phyloP scores from a whole-genome alignment of 2,888 invertebrate genomes.

The Eurytoma adleriae region DNA sequence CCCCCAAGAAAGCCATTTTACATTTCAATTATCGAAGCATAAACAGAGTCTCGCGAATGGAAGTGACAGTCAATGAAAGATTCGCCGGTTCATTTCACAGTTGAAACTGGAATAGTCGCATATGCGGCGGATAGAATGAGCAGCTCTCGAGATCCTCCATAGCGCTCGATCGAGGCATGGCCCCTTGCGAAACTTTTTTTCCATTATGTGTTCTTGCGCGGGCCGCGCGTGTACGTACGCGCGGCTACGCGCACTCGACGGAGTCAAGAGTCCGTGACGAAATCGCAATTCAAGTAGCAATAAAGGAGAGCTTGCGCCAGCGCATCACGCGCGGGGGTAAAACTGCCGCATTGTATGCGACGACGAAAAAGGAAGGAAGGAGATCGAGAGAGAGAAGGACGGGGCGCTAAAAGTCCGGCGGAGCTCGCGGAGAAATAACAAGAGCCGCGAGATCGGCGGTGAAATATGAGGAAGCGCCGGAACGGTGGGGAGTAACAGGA shows the following conservation, averaged over 20 bases:
- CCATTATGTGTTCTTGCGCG: slow-evolving; percentile 49
- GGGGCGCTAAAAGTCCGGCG: slow-evolving; percentile 14
- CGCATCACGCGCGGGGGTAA: not conserved
- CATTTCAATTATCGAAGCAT: not conserved
- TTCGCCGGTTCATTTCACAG: slow-evolving; percentile 8
- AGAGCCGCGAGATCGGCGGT: not conserved
- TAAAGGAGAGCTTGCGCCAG: slow-evolving; percentile 55
- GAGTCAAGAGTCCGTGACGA: slow-evolving; percentile 69
- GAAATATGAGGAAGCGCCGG: slow-evolving; percentile 1
- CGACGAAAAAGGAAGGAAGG: too few relatives aligned
- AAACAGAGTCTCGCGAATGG: not conserved
- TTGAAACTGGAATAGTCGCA: not conserved
- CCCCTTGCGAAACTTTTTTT: slow-evolving; percentile 49
- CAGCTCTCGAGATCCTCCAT: slow-evolving; percentile 43
- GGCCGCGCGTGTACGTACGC: slow-evolving; percentile 40
- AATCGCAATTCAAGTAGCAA: slow-evolving; percentile 66
- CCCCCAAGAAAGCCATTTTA: not conserved
- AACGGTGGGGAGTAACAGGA: not conserved
- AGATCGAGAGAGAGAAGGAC: not conserved
- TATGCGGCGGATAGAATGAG: slow-evolving; percentile 13
- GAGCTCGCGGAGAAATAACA: not conserved
- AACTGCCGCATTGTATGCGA: not conserved
- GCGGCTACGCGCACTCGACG: slow-evolving; percentile 35
- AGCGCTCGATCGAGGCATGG: slow-evolving; percentile 21
- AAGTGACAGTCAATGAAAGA: slow-evolving; percentile 28